Evolutionary conservation across 2,888 invertebrate genomes (phyloP), one percentile per base, ranked within the genome.

Genomic region (Agrotis ipsilon): DNA sequence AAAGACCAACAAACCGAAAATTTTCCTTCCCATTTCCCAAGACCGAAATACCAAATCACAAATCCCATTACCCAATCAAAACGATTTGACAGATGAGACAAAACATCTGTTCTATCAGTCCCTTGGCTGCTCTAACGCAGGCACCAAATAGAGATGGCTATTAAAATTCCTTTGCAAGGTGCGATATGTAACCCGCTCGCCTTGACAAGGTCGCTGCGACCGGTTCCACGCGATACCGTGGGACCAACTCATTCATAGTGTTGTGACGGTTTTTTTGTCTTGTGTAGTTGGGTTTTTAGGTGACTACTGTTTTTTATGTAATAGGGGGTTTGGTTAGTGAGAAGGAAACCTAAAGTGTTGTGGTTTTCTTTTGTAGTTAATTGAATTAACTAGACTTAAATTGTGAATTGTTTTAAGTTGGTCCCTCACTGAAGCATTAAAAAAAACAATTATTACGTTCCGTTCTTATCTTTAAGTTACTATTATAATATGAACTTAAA

Each of bases 181-280:
- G 74, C 81, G 72, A 80, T 81, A 82, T 62, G 72, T 81, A 77
- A 86, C 86, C 86, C 80, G 92, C 80, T 88, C 77, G 89, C 92
- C 92, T 92, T 92, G 92, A 89, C 91, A 92, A 92, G 92, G 92
- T 90, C 92, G 88, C 62, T 65, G 78, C 84, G 83, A 84, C 85
- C 85, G 83, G 83, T 82, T 68, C 69, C 6, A 68, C 65, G 18
- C 68, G 72, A 81, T 78, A 80, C 81, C 87, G 84, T 83, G 86
- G 78, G 82, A 83, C 68, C 74, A 39, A 63, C 62, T 74, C 86
- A 83, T 86, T 86, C 82, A 86, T 85, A 62, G 21, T 49, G 57
- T 62, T 62, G 77, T 67, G 73, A 58, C 32, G 61, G 68, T 43
- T 66, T 72, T 79, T 74, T 76, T 78, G 55, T 54, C 39, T 61